Evolutionary conservation across 2,888 invertebrate genomes (phyloP).

Genomic region (Aquatica leii): DNA sequence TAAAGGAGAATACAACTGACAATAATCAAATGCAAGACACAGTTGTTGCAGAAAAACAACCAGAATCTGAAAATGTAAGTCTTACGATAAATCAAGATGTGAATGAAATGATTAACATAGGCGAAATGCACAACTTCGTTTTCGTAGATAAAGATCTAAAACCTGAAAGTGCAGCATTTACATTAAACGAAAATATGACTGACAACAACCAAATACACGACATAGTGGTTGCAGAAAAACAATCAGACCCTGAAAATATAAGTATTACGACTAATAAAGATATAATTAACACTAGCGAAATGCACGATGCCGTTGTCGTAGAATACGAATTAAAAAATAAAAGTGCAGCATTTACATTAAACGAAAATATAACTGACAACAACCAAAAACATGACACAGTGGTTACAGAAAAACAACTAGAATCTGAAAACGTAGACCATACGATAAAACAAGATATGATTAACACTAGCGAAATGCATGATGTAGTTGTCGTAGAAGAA

Average conservation of each 20-base stretch:
- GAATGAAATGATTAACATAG: too few species aligned
- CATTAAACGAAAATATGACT: too few species aligned
- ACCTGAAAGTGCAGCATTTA: too few species aligned
- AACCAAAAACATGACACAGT: conserved; percentile 12
- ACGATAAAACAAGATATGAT: background rate
- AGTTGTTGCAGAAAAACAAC: too few species aligned
- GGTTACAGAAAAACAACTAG: background rate
- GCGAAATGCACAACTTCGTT: too few species aligned
- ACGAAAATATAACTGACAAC: background rate
- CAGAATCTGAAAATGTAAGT: too few species aligned
- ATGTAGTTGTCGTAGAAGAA: background rate
- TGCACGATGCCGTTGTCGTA: background rate
- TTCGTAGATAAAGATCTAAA: too few species aligned
- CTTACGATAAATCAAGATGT: too few species aligned
- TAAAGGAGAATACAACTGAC: background rate
- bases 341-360: background rate
- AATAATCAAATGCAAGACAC: background rate
- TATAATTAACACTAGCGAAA: background rate
- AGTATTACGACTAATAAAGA: too few species aligned
- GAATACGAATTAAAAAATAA: background rate
- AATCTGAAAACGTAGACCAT: background rate
- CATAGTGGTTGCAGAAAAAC: background rate
- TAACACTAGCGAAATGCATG: conserved; percentile 1
- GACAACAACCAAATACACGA: background rate
- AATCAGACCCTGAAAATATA: too few species aligned